These are phyloP conservation scores for Heliconius melpomene DNA, from an alignment of 1,140 invertebrate genomes.

Conservation along the genomic window DNA sequence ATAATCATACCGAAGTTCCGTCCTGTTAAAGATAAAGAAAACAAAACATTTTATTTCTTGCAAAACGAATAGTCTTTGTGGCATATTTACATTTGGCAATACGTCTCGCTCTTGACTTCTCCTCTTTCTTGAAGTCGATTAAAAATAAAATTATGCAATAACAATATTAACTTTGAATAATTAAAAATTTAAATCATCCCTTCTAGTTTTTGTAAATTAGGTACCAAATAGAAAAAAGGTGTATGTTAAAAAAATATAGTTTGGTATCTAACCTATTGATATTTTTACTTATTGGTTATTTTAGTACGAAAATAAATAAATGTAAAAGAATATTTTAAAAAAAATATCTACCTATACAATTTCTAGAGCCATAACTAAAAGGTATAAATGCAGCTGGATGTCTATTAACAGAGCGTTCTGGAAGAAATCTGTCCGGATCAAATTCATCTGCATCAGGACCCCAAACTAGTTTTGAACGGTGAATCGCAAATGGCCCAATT, in stretches of 20 bases:
- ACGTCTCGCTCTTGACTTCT: no score
- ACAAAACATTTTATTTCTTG: not conserved
- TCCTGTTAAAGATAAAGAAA: slow-evolving; percentile 43
- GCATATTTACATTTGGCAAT: no score
- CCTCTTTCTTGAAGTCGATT: no score
- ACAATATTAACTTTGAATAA: no score
- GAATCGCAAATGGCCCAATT: slow-evolving; percentile 66
- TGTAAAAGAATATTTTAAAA: not conserved
- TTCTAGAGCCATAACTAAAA: slow-evolving; percentile 83
- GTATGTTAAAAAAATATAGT: no score
- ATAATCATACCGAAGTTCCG: slow-evolving; percentile 69
- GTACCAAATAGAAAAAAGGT: no score
- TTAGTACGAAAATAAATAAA: not conserved
- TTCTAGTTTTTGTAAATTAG: no score
- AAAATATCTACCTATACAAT: slow-evolving; percentile 82
- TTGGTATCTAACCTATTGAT: no score
- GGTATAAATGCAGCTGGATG: slow-evolving; percentile 82
- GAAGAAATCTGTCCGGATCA: slow-evolving; percentile 86
- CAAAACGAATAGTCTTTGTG: no score
- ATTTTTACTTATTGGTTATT: no score
- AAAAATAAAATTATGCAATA: no score
- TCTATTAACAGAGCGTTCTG: slow-evolving; percentile 73
- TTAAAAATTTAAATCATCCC: no score
- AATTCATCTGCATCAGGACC: slow-evolving; percentile 67
- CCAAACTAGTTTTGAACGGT: slow-evolving; percentile 68